Percentiles rank a stretch among this genome's conserved stretches.
These are phyloP conservation scores for Falcaria lacertinaria DNA, from an alignment of 2,888 invertebrate genomes.

Conservation along the genomic window DNA sequence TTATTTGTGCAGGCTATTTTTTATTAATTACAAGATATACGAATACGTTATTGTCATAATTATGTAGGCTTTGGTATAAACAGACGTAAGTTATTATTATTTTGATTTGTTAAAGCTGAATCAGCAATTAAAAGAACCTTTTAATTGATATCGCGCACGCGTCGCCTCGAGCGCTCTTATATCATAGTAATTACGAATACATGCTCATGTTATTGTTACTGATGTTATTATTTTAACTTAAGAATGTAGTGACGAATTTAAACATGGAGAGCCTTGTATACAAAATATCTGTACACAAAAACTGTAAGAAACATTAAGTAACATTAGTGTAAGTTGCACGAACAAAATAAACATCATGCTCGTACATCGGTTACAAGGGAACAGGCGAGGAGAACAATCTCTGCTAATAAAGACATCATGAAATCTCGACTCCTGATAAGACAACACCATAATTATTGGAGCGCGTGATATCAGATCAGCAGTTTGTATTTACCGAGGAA, in stretches of 20 bases:
- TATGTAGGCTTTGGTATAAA: no score
- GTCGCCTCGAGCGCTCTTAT: conserved; percentile 32
- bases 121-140: conserved; percentile 24
- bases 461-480: conserved; percentile 45
- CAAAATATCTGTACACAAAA: no score
- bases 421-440: conserved; percentile 57
- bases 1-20: no score
- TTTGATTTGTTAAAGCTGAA: no score
- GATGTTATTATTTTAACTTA: no score
- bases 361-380: not conserved
- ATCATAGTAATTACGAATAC: conserved; percentile 12
- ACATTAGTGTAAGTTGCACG: not conserved
- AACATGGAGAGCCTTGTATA: no score
- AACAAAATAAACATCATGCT: not conserved
- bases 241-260: no score
- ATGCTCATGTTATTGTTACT: no score
- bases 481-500: conserved; percentile 38
- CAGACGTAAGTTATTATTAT: no score
- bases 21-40: no score
- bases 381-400: conserved; percentile 31
- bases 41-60: no score
- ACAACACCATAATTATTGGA: conserved; percentile 55
- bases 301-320: no score
- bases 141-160: conserved; percentile 31
- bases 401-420: conserved; percentile 58